Conservation (phyloP, 2,797 vertebrate species). For the Pachyuromys duprasi region DNA sequence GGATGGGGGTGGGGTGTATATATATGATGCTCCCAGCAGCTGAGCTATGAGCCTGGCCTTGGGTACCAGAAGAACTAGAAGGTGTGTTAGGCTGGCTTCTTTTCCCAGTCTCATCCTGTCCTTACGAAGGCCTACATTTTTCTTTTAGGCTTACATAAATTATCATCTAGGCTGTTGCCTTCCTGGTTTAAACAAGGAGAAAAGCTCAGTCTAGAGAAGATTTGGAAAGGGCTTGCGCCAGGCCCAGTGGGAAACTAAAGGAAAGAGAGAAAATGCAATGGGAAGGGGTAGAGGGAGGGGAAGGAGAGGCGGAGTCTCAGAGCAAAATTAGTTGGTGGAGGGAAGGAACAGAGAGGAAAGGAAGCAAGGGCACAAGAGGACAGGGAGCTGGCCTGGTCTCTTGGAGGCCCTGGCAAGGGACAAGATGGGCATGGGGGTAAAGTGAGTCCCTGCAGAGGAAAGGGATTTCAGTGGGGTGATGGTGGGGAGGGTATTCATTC, state of each 20-base stretch:
- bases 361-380: background rate
- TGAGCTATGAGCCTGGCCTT: constrained; percentile 1
- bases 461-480: background rate
- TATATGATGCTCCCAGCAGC: background rate
- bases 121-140: background rate
- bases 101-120: background rate
- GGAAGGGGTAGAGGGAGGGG: background rate
- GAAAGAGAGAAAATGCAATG: constrained; percentile 2
- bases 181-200: constrained; percentile 19
- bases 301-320: constrained; percentile 53
- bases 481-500: background rate
- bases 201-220: constrained; percentile 43
- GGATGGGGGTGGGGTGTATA: background rate
- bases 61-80: background rate
- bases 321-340: background rate
- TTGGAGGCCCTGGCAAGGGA: background rate
- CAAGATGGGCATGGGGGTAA: background rate
- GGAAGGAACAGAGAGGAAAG: background rate
- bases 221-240: constrained; percentile 10
- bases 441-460: background rate
- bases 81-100: background rate
- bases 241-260: constrained; percentile 54
- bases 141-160: constrained; percentile 24
- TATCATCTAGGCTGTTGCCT: background rate
- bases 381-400: background rate